Percentiles rank a stretch among this genome's conserved stretches.
Evolutionary conservation across 1,140 invertebrate species (phyloP).

Genomic region (Philaenus spumarius): DNA sequence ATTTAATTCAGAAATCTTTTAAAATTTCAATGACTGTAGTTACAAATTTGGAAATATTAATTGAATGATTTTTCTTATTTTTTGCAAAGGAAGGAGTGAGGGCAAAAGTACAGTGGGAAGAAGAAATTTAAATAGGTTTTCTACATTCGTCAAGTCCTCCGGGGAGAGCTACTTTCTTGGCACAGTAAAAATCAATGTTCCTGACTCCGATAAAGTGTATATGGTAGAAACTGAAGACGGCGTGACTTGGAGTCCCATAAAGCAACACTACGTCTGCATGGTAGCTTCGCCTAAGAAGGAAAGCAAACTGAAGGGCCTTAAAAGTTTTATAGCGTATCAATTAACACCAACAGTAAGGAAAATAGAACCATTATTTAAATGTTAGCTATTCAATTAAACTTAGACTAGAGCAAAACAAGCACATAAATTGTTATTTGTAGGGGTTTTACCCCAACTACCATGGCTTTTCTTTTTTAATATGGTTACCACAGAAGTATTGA

Average conservation of each 20-base stretch:
- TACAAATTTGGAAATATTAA: not conserved
- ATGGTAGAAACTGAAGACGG: slow-evolving; percentile 61
- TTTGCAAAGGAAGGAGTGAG: slow-evolving; percentile 9
- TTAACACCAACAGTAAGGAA: slow-evolving; percentile 76
- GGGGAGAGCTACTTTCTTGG: slow-evolving; percentile 89
- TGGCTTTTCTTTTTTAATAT: no score
- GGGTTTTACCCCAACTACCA: no score
- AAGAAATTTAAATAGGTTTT: slow-evolving; percentile 83
- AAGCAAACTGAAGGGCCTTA: slow-evolving; percentile 93
- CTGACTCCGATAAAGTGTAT: slow-evolving; percentile 68
- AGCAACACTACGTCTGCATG: slow-evolving; percentile 69
- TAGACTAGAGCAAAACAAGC: no score
- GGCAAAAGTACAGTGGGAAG: slow-evolving; percentile 53
- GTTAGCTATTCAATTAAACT: no score
- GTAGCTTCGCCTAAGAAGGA: slow-evolving; percentile 96
- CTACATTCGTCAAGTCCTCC: slow-evolving; percentile 84
- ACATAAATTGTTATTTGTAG: no score
- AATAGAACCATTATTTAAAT: not conserved
- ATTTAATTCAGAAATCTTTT: no score
- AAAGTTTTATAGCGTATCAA: slow-evolving; percentile 96
- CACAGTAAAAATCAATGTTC: slow-evolving; percentile 58
- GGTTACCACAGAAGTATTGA: no score
- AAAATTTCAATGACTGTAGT: no score
- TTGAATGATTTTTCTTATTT: not conserved
- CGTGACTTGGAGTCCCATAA: slow-evolving; percentile 62